Evolutionary conservation across 2,797 vertebrate genomes (phyloP), one percentile per base, ranked within the genome.

Genomic region (Trachops cirrhosus): DNA sequence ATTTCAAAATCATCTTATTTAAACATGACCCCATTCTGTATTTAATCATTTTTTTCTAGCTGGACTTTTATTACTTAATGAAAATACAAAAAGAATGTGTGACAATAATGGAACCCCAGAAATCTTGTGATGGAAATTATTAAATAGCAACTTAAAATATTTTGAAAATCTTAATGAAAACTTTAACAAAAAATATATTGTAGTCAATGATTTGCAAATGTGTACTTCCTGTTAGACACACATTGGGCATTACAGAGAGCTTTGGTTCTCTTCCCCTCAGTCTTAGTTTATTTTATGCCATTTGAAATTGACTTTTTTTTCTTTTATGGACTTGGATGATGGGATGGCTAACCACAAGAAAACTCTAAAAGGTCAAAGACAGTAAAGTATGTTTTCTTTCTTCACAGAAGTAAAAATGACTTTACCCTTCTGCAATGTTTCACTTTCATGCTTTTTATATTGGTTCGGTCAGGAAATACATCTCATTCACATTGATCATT

Each of bases 401-500:
- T 37, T 73, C 94, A 88, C 18, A 96, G 89, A 94, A 96, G 19
- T 92, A 97, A 92, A 98, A 97, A 98, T 97, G 97, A 88, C 29
- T 95, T 96, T 92, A 88, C 68, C 74, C 59, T 96, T 93, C 86
- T 96, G 71, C 86, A 96, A 57, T 94, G 89, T 93, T 96, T 98
- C 95, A 96, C 86, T 97, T 96, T 96, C 84, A 78, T 85, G 79
- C 83, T 85, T 97, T 97, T 97, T 94, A 93, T 97, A 97, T 94
- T 87, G 80, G 86, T 37, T 97, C 4, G 1, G 91, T 96, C 97
- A 97, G 94, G 93, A 98, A 97, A 95, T 95, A 96, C 48, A 95
- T 94, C 93, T 97, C 94, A 96, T 96, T 98, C 97, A 93, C 96
- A 96, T 88, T 96, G 97, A 97, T 97, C 97, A 97, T 96, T 96